Evolutionary conservation across 2,797 vertebrate species (phyloP).

Genomic region (Natrix natrix): DNA sequence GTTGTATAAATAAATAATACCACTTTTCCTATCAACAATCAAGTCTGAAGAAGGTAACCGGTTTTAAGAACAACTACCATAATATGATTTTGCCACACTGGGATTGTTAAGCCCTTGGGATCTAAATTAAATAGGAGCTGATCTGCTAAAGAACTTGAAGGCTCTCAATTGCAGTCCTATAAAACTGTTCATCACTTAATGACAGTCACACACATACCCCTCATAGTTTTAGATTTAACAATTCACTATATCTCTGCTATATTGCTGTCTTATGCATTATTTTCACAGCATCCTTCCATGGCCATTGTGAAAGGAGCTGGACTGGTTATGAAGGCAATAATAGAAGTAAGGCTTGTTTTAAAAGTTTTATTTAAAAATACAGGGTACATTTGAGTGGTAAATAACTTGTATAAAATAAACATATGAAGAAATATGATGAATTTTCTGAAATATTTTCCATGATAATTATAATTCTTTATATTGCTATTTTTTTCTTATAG

Average conservation of each 20-base stretch:
- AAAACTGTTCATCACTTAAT: not conserved
- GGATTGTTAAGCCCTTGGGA: not conserved
- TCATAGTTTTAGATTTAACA: not conserved
- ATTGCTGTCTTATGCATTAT: not conserved
- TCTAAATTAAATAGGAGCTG: not conserved
- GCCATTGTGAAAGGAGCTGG: constrained; percentile 98
- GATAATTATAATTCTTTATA: not conserved
- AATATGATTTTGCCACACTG: not conserved
- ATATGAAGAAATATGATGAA: not conserved
- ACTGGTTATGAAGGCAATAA: constrained; percentile 98
- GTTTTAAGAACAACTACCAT: not conserved
- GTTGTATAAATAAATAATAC: not conserved
- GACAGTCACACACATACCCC: not conserved
- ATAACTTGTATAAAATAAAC: not conserved
- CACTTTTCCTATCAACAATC: not conserved
- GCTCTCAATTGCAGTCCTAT: not conserved
- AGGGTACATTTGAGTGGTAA: not conserved
- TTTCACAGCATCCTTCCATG: constrained; percentile 95
- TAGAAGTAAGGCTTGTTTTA: constrained; percentile 82
- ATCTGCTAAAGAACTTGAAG: not conserved
- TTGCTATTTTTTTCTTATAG: not conserved
- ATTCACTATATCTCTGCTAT: not conserved
- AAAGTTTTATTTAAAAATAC: not conserved
- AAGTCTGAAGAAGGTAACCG: not conserved
- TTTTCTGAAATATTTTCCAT: not conserved